Evolutionary conservation across 2,113 vertebrate genomes (phyloP), one percentile per base, ranked within the genome.

Genomic region (Pycnonotus jocosus): DNA sequence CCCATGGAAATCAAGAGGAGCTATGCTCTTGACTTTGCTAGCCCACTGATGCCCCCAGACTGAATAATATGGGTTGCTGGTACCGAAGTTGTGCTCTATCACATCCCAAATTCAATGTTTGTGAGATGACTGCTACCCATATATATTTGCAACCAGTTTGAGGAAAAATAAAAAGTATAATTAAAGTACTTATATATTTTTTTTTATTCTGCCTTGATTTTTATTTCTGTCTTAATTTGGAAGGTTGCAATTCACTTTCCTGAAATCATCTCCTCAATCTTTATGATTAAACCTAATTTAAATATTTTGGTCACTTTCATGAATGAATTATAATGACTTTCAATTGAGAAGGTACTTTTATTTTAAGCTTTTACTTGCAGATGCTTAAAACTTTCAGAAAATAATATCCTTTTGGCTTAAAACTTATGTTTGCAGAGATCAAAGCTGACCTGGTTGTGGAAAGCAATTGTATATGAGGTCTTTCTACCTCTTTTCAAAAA

Each of bases 271-370:
- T 82, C 31, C 51, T 94, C 80, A 56, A 62, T 95, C 42, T 94
- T 87, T 86, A 62, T 81, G 93, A 92, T 94, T 93, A 94, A 95
- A 85, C 9, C 19, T 87, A 20, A 87, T 95, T 93, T 94, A 94
- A 95, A 86, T 95, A 93, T 83, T 95, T 95, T 83, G 81, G 83
- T 70, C 90, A 94, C 61, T 90, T 93, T 58, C 35, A 61, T 87
- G 77, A 93, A 74, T 47, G 95, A 95, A 82, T 95, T 92, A 81
- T 33, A 88, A 35, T 95, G 60, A 89, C 58, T 96, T 90, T 81
- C 0, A 2, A n/a, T 51, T 66, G 54, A 87, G 71, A 88, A 77
- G 18, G 44, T 86, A 74, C 40, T 95, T 96, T 92, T 38, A 61
- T 84, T 37, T 78, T 61, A 86, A 88, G n/a, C 15, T 9, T 90